Evolutionary conservation across 23 tunicate genomes (phyloP).

Genomic region (Ciona savignyi): DNA sequence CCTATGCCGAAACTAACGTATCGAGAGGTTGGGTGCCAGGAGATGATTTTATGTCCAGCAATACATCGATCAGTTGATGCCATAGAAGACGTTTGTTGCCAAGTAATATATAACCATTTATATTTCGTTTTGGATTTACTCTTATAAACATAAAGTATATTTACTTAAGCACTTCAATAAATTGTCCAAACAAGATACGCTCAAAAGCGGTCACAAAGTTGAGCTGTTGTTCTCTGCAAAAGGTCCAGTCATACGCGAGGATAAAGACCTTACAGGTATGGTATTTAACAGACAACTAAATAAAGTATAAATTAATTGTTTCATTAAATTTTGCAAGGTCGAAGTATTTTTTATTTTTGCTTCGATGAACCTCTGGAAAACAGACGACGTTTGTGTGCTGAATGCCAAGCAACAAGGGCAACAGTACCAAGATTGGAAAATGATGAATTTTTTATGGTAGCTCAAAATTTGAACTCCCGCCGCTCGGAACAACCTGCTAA

Average conservation of each 20-base stretch:
- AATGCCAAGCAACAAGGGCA: not conserved
- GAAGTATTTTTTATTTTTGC: slow-evolving; percentile 73
- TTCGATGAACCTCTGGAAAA: slow-evolving; percentile 23
- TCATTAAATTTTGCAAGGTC: slow-evolving; percentile 13
- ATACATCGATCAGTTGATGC: slow-evolving; percentile 37
- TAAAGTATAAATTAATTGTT: slow-evolving; percentile 1
- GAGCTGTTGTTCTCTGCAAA: slow-evolving; percentile 71
- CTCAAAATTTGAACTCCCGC: not conserved
- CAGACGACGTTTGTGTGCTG: slow-evolving; percentile 10
- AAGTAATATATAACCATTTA: slow-evolving; percentile 13
- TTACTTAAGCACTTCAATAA: slow-evolving; percentile 54
- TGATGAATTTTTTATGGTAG: not conserved
- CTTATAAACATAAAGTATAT: not conserved
- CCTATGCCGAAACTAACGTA: slow-evolving; percentile 21
- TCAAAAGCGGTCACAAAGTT: slow-evolving; percentile 22
- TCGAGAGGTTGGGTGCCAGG: slow-evolving; percentile 39
- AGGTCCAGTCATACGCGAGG: slow-evolving; percentile 79
- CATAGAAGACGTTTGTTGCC: slow-evolving; percentile 75
- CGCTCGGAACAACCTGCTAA: not conserved
- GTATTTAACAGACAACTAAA: not conserved
- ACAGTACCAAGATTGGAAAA: not conserved
- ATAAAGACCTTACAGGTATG: slow-evolving; percentile 68
- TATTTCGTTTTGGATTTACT: not conserved
- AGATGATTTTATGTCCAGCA: slow-evolving; percentile 58
- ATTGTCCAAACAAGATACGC: slow-evolving; percentile 42